Conservation (phyloP, 2,797 vertebrate species). For the Gadopsis bispinosus region DNA sequence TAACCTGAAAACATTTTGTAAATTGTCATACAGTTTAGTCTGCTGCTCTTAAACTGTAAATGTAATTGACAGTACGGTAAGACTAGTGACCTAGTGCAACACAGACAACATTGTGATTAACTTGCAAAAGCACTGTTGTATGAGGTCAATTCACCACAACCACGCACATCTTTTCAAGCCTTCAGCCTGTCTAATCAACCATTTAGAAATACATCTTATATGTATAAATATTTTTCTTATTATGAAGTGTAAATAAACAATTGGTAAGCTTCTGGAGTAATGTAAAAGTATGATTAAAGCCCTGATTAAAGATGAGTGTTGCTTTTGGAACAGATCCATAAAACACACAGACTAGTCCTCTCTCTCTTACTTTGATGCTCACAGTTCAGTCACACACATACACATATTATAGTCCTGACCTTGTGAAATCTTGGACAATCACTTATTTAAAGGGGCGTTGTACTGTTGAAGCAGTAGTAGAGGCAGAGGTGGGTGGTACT, state of each 20-base stretch:
- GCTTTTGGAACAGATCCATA: slow-evolving; percentile 38
- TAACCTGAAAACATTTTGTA: slow-evolving; percentile 72
- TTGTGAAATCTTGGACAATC: slow-evolving; percentile 58
- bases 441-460: slow-evolving; percentile 44
- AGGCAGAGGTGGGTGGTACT: slow-evolving; percentile 70
- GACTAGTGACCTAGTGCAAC: background rate
- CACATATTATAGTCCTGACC: slow-evolving; percentile 37
- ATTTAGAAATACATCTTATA: background rate
- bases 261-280: background rate
- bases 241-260: slow-evolving; percentile 4
- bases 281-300: slow-evolving; percentile 8
- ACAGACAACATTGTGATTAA: background rate
- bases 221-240: background rate
- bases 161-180: background rate
- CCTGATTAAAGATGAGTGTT: slow-evolving; percentile 27
- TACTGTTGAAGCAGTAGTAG: slow-evolving; percentile 54
- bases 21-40: background rate
- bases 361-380: slow-evolving; percentile 32
- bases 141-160: background rate
- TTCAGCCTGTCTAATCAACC: background rate
- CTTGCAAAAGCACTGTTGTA: background rate
- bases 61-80: background rate
- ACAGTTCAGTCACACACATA: slow-evolving; percentile 32
- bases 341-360: slow-evolving; percentile 8
- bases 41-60: background rate